Conservation (phyloP, 2,797 vertebrate species). For the Alcedo atthis region DNA sequence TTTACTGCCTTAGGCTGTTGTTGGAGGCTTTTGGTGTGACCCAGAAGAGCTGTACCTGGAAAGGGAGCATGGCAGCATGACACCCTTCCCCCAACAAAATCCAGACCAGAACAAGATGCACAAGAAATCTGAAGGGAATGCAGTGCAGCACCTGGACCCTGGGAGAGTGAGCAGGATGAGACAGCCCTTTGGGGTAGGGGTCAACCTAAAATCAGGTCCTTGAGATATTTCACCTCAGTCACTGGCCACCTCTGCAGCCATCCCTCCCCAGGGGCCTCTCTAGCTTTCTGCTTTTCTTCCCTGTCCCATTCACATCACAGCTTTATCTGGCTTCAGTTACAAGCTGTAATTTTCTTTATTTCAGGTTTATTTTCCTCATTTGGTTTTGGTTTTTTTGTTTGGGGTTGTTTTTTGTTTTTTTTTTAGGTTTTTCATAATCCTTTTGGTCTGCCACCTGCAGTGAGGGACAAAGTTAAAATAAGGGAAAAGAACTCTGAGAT, state of each 20-base stretch:
- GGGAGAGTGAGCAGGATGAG: not conserved
- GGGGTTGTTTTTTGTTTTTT: no score
- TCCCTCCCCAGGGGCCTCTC: not conserved
- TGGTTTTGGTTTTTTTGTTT: no score
- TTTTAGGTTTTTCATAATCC: not conserved
- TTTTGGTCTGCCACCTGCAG: not conserved
- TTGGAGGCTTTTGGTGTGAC: not conserved
- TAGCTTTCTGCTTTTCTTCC: not conserved
- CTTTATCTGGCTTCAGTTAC: not conserved
- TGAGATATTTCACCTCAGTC: no score
- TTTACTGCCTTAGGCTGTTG: not conserved
- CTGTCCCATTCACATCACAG: not conserved
- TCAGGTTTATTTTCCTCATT: not conserved
- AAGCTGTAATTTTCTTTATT: not conserved
- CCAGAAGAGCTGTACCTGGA: not conserved
- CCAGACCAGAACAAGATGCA: not conserved
- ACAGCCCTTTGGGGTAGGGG: not conserved
- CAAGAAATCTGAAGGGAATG: not conserved
- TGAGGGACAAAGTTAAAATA: not conserved
- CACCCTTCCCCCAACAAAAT: not conserved
- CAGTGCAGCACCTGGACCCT: not conserved
- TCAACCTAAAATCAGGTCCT: not conserved
- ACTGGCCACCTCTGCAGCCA: not conserved
- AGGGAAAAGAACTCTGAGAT: not conserved
- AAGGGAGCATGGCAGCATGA: not conserved